A percentile compares a stretch with the other conserved stretches of the same genome.
phyloP scores from a whole-genome alignment of 2,888 invertebrate species.

The Torymus aiolomorphi region DNA sequence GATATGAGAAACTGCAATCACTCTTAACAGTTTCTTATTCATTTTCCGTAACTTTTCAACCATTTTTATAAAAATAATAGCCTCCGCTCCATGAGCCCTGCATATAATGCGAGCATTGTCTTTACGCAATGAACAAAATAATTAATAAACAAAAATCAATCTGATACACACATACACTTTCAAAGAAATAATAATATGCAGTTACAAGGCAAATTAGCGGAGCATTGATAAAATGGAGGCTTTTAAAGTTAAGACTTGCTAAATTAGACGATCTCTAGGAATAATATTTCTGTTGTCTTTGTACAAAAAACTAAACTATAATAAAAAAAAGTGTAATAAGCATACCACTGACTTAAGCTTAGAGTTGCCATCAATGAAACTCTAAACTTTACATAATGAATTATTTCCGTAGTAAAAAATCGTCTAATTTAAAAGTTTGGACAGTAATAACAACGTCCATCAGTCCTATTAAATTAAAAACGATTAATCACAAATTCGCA shows the following conservation, averaged over 20 bases:
- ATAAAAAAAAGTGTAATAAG: conserved; percentile 37
- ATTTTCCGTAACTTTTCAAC: conserved; percentile 40
- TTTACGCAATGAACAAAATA: conserved; percentile 13
- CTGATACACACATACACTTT: conserved; percentile 4
- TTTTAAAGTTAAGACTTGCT: conserved; percentile 41
- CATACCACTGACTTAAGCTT: conserved; percentile 36
- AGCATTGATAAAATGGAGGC: conserved; percentile 47
- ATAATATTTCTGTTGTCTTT: conserved; percentile 27
- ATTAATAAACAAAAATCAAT: background rate
- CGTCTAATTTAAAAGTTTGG: conserved; percentile 54
- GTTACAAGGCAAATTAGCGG: conserved; percentile 23
- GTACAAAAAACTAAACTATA: conserved; percentile 32
- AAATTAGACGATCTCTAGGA: conserved; percentile 52
- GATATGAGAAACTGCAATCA: conserved; percentile 34
- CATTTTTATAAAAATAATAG: conserved; percentile 73
- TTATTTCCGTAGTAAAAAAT: conserved; percentile 46
- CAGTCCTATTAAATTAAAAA: conserved; percentile 71
- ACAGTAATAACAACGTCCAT: conserved; percentile 62
- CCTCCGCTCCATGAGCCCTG: conserved; percentile 62
- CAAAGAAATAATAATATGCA: conserved; percentile 23
- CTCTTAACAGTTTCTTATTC: conserved; percentile 35
- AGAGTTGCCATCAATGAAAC: conserved; percentile 32
- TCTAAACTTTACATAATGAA: conserved; percentile 26
- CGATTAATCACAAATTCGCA: conserved; percentile 70
- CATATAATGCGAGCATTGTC: conserved; percentile 17